Conservation (phyloP, 53 echinoderm and acorn worm species). For the Holothuria scabra region DNA sequence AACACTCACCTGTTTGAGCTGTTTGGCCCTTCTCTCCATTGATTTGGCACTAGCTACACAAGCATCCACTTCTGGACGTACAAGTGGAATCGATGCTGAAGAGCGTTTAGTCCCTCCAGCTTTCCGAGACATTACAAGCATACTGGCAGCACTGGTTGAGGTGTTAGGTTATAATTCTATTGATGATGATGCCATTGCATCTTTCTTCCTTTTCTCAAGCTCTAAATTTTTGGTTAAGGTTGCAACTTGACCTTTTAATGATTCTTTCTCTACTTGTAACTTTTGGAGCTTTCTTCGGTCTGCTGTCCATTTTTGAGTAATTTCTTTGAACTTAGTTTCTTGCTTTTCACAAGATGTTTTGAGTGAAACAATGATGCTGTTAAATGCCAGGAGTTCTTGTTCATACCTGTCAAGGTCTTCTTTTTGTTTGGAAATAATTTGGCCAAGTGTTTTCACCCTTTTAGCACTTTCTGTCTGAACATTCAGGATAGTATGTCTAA, state of each 20-base stretch:
- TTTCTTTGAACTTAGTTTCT: neutral
- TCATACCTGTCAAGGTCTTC: neutral
- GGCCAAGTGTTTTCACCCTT: too few relatives aligned
- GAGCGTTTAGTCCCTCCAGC: too few relatives aligned
- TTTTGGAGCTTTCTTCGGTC: neutral
- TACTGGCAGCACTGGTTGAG: too few relatives aligned
- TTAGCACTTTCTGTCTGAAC: neutral
- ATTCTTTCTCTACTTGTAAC: neutral
- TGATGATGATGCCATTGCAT: too few relatives aligned
- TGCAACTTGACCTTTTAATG: slow-evolving; percentile 23
- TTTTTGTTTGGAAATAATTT: neutral
- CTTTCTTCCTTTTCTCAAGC: neutral
- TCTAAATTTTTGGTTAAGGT: neutral
- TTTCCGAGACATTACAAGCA: too few relatives aligned
- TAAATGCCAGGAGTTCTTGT: neutral
- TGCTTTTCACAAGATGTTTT: neutral
- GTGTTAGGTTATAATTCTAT: neutral
- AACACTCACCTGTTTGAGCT: too few relatives aligned
- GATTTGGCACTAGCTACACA: too few relatives aligned
- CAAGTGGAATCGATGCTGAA: too few relatives aligned
- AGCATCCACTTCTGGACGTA: too few relatives aligned
- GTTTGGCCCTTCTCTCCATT: too few relatives aligned
- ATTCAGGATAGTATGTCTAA: neutral
- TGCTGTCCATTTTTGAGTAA: neutral
- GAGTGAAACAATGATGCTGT: neutral